These are phyloP conservation scores for Hylyphantes graminicola DNA, from an alignment of 1,140 invertebrate species.

Conservation along the genomic window DNA sequence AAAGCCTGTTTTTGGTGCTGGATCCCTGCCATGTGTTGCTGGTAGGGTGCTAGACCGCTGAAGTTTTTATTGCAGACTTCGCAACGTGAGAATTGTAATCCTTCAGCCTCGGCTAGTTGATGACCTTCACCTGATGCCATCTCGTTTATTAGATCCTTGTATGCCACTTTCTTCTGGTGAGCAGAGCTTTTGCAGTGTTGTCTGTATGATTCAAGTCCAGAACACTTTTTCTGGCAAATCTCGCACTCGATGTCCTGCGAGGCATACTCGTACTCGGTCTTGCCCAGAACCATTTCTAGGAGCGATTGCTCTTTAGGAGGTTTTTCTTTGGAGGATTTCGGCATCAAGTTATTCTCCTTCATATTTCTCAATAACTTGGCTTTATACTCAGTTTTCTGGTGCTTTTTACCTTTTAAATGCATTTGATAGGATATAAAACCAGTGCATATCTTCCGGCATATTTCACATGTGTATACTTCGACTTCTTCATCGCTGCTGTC, in stretches of 20 bases:
- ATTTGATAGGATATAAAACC: neutral
- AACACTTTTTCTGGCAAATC: neutral
- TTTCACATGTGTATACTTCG: constrained; percentile 24
- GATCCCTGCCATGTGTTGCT: constrained; percentile 10
- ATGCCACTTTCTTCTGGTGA: constrained; percentile 15
- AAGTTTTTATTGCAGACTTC: constrained; percentile 24
- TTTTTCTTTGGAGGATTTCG: neutral
- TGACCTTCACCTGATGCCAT: neutral
- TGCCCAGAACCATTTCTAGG: neutral
- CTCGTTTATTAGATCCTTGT: neutral
- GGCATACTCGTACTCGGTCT: neutral
- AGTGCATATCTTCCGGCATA: constrained; percentile 23
- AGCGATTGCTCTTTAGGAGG: neutral
- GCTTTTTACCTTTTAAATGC: constrained; percentile 21
- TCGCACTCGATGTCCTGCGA: neutral
- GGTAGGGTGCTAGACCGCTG: constrained; percentile 3
- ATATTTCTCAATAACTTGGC: neutral
- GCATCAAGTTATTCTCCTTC: neutral
- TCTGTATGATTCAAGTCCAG: constrained; percentile 10
- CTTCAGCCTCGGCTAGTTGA: neutral
- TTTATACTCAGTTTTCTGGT: constrained; percentile 8
- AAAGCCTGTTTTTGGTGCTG: neutral
- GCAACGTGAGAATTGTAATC: neutral
- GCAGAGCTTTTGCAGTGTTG: constrained; percentile 2
- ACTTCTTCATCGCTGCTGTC: constrained; percentile 1